A percentile compares a stretch with the other conserved stretches of the same genome.
These are phyloP conservation scores for Synanthedon andrenaeformis DNA, from an alignment of 2,888 invertebrate species.

Conservation along the genomic window DNA sequence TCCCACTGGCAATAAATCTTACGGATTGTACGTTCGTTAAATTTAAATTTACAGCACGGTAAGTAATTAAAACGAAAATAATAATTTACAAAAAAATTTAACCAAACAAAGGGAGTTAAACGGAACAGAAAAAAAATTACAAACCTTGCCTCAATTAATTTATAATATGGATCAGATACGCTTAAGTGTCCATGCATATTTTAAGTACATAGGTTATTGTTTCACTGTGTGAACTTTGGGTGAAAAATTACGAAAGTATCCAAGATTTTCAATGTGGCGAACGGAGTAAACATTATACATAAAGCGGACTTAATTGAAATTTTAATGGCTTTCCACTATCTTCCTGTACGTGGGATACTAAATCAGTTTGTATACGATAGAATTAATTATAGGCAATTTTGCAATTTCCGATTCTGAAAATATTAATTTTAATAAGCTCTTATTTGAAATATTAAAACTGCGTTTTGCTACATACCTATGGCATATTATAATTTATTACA, in stretches of 20 bases:
- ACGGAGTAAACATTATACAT: slow-evolving; percentile 2
- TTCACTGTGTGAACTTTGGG: no score
- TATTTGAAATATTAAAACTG: no score
- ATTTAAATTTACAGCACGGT: neutral
- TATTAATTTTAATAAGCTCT: no score
- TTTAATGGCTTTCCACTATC: slow-evolving; percentile 8
- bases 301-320: slow-evolving; percentile 8
- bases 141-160: neutral
- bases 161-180: neutral
- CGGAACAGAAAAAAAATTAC: neutral
- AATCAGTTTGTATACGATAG: neutral
- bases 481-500: no score
- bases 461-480: no score
- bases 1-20: no score
- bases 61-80: neutral
- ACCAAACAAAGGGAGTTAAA: neutral
- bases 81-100: neutral
- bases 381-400: neutral
- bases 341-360: neutral
- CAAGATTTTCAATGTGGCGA: slow-evolving; percentile 1
- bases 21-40: neutral
- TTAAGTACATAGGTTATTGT: no score
- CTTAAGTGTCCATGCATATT: neutral
- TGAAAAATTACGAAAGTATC: neutral
- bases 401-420: neutral